Evolutionary conservation across 2,797 vertebrate species (phyloP), one percentile per base, ranked within the genome.

Genomic region (Otus scops): DNA sequence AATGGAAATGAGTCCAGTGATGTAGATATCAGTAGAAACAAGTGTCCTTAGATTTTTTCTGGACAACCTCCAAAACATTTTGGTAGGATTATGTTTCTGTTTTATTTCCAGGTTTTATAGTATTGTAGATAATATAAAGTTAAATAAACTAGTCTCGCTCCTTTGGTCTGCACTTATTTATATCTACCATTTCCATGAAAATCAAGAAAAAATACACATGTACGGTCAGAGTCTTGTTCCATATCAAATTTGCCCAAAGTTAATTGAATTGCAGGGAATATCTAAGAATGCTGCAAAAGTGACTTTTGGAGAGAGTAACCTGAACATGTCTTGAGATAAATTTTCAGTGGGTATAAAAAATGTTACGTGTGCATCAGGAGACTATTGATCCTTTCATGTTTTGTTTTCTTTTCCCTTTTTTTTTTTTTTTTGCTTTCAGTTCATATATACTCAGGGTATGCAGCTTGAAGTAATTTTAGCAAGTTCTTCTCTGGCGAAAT

Each of bases 381-480:
- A 85, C 64, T 90, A 89, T 79, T 87, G 70, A 76, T 36, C 15
- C 57, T 90, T 95, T 83, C 48, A 45, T 57, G 21, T 67, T 88
- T 86, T 81, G 13, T 93, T 80, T 91, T 56, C 36, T 36, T 51
- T 36, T 84, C 10, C 38, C 38, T 91, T 80, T 89, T 56, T 36
- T 36, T 56, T 56, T 45, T 12, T 54, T n/a, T 74, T 26, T 50
- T n/a, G 13, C 13, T 50, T 77, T 6, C n/a, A 63, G 21, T 73
- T 91, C 54, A 38, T 57, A 67, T 88, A 45, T 34, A 47, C 23
- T 59, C 11, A 22, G 36, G 22, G 61, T 75, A 85, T 27, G 64
- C 84, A 93, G 80, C 84, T 91, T 95, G 85, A 94, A 96, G 81
- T 68, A 87, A 94, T 94, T 93, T 92, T 47, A 83, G 75, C 39